These are phyloP conservation scores for Chrysogorgia sp. DNA, from an alignment of 92 coral and sea anemone species.

Conservation along the genomic window DNA sequence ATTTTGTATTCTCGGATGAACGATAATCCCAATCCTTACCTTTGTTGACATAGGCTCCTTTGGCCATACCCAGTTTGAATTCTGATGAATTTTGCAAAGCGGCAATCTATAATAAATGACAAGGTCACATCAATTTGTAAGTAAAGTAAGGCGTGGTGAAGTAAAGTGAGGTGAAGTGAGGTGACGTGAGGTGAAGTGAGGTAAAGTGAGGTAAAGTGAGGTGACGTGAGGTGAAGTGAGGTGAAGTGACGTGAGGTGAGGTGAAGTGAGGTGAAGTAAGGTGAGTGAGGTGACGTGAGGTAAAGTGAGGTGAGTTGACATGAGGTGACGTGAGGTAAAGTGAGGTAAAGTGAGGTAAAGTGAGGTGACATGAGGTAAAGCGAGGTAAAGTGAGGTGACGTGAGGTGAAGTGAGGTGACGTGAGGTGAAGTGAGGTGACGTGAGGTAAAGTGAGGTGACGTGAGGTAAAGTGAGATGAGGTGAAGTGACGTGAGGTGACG, in stretches of 20 bases:
- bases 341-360: conserved; percentile 1
- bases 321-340: no score
- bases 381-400: not conserved
- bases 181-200: not conserved
- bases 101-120: conserved; percentile 11
- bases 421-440: not conserved
- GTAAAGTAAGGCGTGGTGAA: conserved; percentile 14
- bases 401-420: no score
- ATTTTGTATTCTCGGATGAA: no score
- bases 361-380: not conserved
- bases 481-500: no score
- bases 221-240: not conserved
- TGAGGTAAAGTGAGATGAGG: not conserved
- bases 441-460: not conserved
- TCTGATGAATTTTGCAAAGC: conserved; percentile 21
- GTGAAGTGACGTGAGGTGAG: not conserved
- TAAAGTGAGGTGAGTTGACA: not conserved
- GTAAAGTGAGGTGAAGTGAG: conserved; percentile 8
- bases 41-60: conserved; percentile 23
- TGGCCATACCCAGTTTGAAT: conserved; percentile 15
- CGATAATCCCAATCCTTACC: not conserved
- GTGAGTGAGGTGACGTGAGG: not conserved
- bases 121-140: not conserved
- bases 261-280: no score
- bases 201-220: not conserved